phyloP scores from a whole-genome alignment of 2,888 invertebrate genomes.

The Lithophane socia region DNA sequence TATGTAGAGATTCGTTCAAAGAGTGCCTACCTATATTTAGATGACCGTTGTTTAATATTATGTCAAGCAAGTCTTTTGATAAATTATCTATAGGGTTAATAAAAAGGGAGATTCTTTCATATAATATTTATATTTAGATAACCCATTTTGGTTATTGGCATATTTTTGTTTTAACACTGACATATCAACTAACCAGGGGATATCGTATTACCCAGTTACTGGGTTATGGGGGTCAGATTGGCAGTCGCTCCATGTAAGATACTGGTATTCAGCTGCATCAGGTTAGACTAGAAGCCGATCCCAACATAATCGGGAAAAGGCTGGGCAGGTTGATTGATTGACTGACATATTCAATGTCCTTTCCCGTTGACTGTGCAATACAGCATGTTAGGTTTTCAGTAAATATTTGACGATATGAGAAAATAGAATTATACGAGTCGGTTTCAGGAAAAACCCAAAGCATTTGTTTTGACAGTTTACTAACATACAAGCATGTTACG shows the following conservation, averaged over 20 bases:
- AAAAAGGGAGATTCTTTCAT: neutral
- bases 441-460: conserved; percentile 12
- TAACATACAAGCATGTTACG: neutral
- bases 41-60: conserved; percentile 3
- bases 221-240: too few relatives aligned
- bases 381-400: neutral
- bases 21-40: conserved; percentile 4
- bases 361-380: neutral
- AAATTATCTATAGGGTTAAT: neutral
- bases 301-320: too few relatives aligned
- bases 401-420: neutral
- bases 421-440: neutral
- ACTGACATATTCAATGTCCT: neutral
- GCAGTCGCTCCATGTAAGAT: too few relatives aligned
- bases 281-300: too few relatives aligned
- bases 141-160: neutral
- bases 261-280: too few relatives aligned
- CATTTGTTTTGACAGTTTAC: neutral
- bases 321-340: too few relatives aligned
- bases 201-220: too few relatives aligned
- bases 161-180: neutral
- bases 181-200: too few relatives aligned
- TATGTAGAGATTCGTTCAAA: conserved; percentile 1
- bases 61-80: neutral
- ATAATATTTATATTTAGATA: neutral